Base-by-base conservation (phyloP, 2,797 vertebrate species). In the Brachymystax lenok region DNA sequence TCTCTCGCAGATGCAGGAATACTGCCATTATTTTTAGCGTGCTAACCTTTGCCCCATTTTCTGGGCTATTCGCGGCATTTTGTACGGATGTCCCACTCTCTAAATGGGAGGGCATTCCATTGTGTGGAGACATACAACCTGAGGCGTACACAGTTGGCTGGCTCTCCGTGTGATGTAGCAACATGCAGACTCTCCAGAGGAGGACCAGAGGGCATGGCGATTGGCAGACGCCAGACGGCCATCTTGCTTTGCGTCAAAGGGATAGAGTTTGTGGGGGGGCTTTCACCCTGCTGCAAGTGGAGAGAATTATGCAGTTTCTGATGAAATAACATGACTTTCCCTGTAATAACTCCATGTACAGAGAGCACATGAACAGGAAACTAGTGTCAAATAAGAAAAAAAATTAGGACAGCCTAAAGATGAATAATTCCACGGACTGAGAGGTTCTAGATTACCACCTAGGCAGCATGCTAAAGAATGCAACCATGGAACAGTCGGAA, bases 341-440 rank as follows among this genome's bases (percentile, higher is more conserved):
- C 84, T 88, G 89, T 87, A 89, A 92, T 91, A 86, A 80, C 84
- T 86, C 87, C 85, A 89, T 87, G 88, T 79, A 89, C 89, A 69
- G 28, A 17, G 19, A 52, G 61, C 77, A 88, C 16, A 73, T 54
- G 33, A 54, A 35, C 27, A 56, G 5, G 80, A 82, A 85, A 88
- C 86, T 84, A 85, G 85, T 88, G 88, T 88, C 88, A 90, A 91
- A 89, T 88, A 88, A 86, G 19, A n/a, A 88, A 90, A 86, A 87
- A 91, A 92, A 89, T 92, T 85, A 92, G 90, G 84, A 79, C 89
- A 91, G 86, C 84, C 84, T 89, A 91, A 91, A 91, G 88, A 93
- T 92, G 90, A 90, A 92, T 91, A 67, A 80, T 76, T 74, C 88
- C 85, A 86, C 85, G 71, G 85, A 89, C 86, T 80, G 88, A 80